Base-by-base conservation (phyloP, 37 sponge, comb jelly and placozoan species). In the Lycopodina hypogea region DNA sequence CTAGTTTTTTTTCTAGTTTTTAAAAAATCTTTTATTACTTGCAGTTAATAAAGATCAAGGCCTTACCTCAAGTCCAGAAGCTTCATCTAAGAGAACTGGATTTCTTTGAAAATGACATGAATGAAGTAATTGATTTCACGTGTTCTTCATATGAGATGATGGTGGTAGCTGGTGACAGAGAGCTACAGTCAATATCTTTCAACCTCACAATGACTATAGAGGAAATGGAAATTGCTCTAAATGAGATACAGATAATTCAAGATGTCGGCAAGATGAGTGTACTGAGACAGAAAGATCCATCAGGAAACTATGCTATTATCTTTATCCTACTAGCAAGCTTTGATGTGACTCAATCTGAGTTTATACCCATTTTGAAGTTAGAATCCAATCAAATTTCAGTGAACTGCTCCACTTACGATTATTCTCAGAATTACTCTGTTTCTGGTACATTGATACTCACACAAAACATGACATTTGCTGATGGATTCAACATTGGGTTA, bases 401-500 rank as follows among this genome's bases (percentile, higher is more conserved):
- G 26, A 17, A 60, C 23, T 60, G 61, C 23, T 6, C 24, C 24
- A 17, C 19, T 6, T 7, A 7, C 24, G 7, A 7, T 22, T 7
- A 8, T 22, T 26, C 19, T 17, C 24, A 23, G 19, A 60, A 28
- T 17, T 60, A 26, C 24, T 28, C 61, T 26, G n/a, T 60, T 6
- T 11, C 24, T 21, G 61, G 26, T 26, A 6, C 61, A 60, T 28
- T 60, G 24, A 40, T 65, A 29, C 30, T 30, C 26, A 42, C 51
- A 19, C 78, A 78, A 35, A 32, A 78, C 0, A 50, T 78, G 32
- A 78, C 65, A 1, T 17, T 39, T 32, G 63, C 66, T 24, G 30
- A 65, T 17, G 50, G 51, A 1, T 78, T 78, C 67, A 78, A 64
- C 4, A 22, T 78, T 33, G 78, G 78, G 67, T 78, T 75, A 19